Conservation (phyloP, 1,140 invertebrate species). For the Trachymyrmex septentrionalis region DNA sequence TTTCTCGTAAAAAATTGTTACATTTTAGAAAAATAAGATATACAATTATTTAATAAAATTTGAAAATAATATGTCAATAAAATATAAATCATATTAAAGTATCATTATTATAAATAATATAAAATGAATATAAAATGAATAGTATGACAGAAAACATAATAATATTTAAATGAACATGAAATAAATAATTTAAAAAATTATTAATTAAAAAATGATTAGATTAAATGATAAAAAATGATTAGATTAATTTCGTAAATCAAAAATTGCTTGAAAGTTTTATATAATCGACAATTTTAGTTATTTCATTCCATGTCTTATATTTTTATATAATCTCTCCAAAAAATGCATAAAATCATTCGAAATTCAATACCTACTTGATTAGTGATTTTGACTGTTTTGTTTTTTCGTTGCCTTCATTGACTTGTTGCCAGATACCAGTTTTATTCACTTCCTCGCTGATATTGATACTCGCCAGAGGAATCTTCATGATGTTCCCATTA, state of each 20-base stretch:
- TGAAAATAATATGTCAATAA: neutral
- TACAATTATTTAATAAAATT: neutral
- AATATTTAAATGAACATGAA: neutral
- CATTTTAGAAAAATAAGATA: neutral
- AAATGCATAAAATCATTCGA: neutral
- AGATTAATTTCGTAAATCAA: neutral
- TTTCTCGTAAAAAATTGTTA: neutral
- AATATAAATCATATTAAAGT: neutral
- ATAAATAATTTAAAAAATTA: neutral
- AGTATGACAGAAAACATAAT: neutral
- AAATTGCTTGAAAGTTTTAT: neutral
- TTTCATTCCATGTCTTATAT: neutral
- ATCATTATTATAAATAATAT: neutral
- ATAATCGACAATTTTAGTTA: neutral
- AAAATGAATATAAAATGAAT: conserved; percentile 1
- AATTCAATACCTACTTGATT: conserved; percentile 79
- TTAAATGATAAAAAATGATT: neutral
- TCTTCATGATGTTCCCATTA: conserved; percentile 97
- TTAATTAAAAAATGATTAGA: neutral
- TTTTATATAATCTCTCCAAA: conserved; percentile 3
- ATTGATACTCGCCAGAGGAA: conserved; percentile 95
- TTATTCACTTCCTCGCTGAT: conserved; percentile 98
- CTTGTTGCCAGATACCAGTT: conserved; percentile 97
- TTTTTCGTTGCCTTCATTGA: conserved; percentile 90
- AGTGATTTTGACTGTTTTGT: conserved; percentile 82